Conservation (phyloP, 2,888 invertebrate genomes). For the Nemurella pictetii region DNA sequence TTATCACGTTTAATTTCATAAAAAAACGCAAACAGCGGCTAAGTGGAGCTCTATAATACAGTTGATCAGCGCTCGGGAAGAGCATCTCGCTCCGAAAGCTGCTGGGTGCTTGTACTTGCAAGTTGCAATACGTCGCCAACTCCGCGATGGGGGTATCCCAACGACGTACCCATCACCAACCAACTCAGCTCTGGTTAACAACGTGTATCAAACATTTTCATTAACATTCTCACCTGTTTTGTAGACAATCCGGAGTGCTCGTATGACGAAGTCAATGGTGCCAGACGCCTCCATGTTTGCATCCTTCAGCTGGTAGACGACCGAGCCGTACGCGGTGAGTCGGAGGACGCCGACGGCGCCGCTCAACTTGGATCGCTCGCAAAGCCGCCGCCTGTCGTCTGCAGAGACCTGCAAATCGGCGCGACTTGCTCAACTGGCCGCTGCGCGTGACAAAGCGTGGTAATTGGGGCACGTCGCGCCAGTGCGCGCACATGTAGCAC, state of each 20-base stretch:
- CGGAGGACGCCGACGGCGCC: slow-evolving; percentile 51
- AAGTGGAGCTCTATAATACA: background rate
- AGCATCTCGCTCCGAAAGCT: too few species aligned
- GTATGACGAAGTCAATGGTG: slow-evolving; percentile 72
- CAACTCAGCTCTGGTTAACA: too few species aligned
- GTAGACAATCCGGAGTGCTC: slow-evolving; percentile 72
- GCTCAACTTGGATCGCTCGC: slow-evolving; percentile 63
- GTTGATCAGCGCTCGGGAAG: background rate
- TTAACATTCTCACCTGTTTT: slow-evolving; percentile 68
- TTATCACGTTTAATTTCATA: background rate
- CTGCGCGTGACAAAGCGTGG: too few species aligned
- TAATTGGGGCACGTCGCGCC: too few species aligned
- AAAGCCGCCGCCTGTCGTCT: slow-evolving; percentile 71
- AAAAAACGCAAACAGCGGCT: background rate
- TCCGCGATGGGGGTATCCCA: too few species aligned
- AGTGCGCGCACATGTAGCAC: too few species aligned
- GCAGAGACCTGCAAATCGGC: slow-evolving; percentile 71
- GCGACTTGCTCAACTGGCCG: too few species aligned
- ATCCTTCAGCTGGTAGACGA: slow-evolving; percentile 77
- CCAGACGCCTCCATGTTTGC: slow-evolving; percentile 76
- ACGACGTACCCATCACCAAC: too few species aligned
- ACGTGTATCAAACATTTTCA: too few species aligned
- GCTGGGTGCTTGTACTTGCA: too few species aligned
- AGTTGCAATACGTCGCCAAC: too few species aligned
- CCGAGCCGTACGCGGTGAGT: slow-evolving; percentile 71